Base-by-base conservation (phyloP, 2,113 vertebrate species). In the Coptodon bakossiorum region DNA sequence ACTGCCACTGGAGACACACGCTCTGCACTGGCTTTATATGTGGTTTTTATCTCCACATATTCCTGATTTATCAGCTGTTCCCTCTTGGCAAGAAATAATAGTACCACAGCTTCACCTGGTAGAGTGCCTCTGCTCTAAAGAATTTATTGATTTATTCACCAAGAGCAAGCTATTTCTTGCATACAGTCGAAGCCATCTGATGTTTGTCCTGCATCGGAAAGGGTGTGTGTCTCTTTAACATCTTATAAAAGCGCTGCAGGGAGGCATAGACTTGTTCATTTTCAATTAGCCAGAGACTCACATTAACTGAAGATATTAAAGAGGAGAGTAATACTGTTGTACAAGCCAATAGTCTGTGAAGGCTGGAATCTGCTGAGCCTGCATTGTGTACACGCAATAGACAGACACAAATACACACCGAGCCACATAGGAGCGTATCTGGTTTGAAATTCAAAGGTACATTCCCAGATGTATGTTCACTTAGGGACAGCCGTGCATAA, bases 261-360 rank as follows among this genome's bases (percentile, higher is more conserved):
- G 94, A 94, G 90, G 91, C 89, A 85, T 86, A 87, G 91, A 94
- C 87, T 90, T 90, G 94, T 95, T 96, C 92, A 94, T 96, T 96
- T 95, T 96, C 95, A 97, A 96, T 96, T 96, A 97, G 94, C 95
- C 85, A 78, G 91, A 91, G 90, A 94, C 88, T 92, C 79, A 19
- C 93, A 95, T 96, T 96, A 96, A 95, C 83, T 88, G 91, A 93
- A 92, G 92, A 94, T 95, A 96, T 95, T 95, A 96, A 95, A 94
- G 91, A 86, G 90, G 90, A 92, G 89, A 86, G 91, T 91, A 92
- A 96, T 94, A 93, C 88, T 89, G 90, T 93, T 94, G 92, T 90
- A 86, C 90, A 93, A 92, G 83, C 92, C 91, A 96, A 94, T 92
- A 93, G 94, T 87, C 94, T 96, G 94, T 95, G 93, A 96, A 94